Evolutionary conservation across 1,140 invertebrate genomes (phyloP).

Genomic region (Macrobrachium rosenbergii): DNA sequence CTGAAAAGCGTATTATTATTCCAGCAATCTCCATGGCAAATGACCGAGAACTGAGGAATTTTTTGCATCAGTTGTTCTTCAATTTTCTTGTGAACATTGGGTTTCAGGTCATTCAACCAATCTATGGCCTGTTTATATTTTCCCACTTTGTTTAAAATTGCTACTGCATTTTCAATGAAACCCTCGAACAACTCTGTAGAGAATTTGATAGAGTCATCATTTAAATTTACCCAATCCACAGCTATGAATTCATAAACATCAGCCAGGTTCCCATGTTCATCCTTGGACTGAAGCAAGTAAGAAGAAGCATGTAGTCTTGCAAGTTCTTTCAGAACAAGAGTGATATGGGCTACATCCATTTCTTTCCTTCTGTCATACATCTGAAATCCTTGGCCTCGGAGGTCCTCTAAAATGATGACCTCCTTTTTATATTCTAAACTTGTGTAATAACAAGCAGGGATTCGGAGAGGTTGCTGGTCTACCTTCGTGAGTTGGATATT

Average conservation of each 20-base stretch:
- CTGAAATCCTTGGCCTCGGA: slow-evolving; percentile 21
- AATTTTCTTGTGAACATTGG: neutral
- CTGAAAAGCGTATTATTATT: slow-evolving; percentile 22
- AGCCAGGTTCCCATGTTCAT: neutral
- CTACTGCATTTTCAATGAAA: neutral
- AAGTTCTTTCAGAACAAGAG: slow-evolving; percentile 21
- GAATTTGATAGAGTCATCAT: neutral
- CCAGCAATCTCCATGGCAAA: slow-evolving; percentile 8
- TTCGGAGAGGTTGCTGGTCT: neutral
- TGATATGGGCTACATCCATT: slow-evolving; percentile 15
- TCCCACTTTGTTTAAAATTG: neutral
- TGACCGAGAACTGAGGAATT: neutral
- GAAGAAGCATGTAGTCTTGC: slow-evolving; percentile 46
- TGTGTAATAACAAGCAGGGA: neutral
- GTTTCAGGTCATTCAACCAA: slow-evolving; percentile 5
- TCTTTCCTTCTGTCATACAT: neutral
- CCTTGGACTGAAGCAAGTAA: neutral
- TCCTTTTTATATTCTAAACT: neutral
- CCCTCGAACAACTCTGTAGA: neutral
- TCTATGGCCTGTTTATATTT: slow-evolving; percentile 5
- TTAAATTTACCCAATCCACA: slow-evolving; percentile 17
- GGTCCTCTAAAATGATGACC: slow-evolving; percentile 25
- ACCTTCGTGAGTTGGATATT: neutral
- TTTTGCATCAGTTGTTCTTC: neutral
- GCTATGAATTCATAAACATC: slow-evolving; percentile 8